Evolutionary conservation across 2,888 invertebrate genomes (phyloP).

Genomic region (Hetaerina titia): DNA sequence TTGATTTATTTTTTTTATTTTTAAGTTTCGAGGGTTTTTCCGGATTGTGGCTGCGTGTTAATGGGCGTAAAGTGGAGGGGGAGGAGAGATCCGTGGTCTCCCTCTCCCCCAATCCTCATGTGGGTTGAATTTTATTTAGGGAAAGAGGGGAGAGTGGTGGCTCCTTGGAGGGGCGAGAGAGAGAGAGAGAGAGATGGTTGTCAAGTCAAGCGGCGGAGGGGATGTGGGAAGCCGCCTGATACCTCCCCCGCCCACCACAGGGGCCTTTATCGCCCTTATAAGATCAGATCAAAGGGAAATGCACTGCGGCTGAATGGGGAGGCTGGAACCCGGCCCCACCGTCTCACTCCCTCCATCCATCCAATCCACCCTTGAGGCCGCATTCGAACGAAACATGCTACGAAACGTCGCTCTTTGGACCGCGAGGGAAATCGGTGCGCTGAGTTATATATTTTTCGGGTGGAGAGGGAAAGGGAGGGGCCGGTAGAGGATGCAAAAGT

Average conservation of each 20-base stretch:
- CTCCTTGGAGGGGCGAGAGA: background rate
- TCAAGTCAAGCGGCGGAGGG: background rate
- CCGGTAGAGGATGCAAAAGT: background rate
- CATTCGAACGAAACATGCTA: constrained; percentile 1
- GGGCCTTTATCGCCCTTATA: background rate
- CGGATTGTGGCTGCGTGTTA: background rate
- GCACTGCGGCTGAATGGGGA: background rate
- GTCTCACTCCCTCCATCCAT: background rate
- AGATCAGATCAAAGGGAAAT: background rate
- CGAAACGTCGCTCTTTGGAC: background rate
- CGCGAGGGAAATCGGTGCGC: background rate
- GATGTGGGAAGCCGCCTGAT: background rate
- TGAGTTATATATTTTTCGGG: background rate
- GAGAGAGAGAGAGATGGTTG: background rate
- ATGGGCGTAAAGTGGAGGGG: background rate
- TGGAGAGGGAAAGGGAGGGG: background rate
- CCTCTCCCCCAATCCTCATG: background rate
- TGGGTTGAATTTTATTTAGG: background rate
- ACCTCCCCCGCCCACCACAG: background rate
- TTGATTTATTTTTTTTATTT: background rate
- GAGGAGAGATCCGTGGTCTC: background rate
- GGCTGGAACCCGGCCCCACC: too few relatives aligned
- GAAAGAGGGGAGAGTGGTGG: background rate
- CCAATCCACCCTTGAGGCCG: background rate
- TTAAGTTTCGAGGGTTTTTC: background rate